Conservation (phyloP, 92 coral and sea anemone genomes). For the Chrysogorgia sp. region DNA sequence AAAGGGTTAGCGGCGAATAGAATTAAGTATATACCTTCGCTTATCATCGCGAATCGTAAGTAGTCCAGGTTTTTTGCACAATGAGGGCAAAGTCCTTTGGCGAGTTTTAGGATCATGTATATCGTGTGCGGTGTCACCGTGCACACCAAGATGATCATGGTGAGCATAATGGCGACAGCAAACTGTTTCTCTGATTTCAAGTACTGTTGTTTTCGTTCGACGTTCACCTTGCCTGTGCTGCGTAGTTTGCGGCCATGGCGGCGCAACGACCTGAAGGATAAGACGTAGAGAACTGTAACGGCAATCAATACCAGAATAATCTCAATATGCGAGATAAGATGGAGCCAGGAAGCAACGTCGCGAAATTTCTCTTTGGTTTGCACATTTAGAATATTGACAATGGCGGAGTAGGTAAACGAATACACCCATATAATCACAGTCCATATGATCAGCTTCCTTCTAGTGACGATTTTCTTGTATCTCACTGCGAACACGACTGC, state of each 20-base stretch:
- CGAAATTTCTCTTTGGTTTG: background rate
- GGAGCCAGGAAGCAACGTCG: slow-evolving; percentile 34
- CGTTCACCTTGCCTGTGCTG: slow-evolving; percentile 11
- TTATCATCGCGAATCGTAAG: slow-evolving; percentile 15
- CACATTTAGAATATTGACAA: slow-evolving; percentile 44
- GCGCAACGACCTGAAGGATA: slow-evolving; percentile 31
- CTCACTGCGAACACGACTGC: slow-evolving; percentile 37
- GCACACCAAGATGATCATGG: slow-evolving; percentile 33
- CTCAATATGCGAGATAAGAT: slow-evolving; percentile 32
- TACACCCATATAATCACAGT: slow-evolving; percentile 30
- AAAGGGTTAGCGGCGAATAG: slow-evolving; percentile 41
- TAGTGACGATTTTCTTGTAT: slow-evolving; percentile 37
- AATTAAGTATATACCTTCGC: slow-evolving; percentile 37
- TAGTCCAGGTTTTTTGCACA: slow-evolving; percentile 7
- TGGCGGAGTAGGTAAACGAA: slow-evolving; percentile 29
- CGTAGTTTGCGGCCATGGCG: slow-evolving; percentile 32
- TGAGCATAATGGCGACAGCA: slow-evolving; percentile 32
- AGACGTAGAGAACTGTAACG: slow-evolving; percentile 18
- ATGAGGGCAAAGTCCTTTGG: slow-evolving; percentile 26
- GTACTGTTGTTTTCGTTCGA: slow-evolving; percentile 36
- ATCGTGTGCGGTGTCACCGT: slow-evolving; percentile 39
- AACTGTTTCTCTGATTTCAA: slow-evolving; percentile 39
- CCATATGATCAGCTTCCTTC: slow-evolving; percentile 28
- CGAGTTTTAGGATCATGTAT: slow-evolving; percentile 28
- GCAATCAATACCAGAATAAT: slow-evolving; percentile 25